Evolutionary conservation across 2,113 vertebrate species (phyloP).

Genomic region (Plecturocebus donacophilus): DNA sequence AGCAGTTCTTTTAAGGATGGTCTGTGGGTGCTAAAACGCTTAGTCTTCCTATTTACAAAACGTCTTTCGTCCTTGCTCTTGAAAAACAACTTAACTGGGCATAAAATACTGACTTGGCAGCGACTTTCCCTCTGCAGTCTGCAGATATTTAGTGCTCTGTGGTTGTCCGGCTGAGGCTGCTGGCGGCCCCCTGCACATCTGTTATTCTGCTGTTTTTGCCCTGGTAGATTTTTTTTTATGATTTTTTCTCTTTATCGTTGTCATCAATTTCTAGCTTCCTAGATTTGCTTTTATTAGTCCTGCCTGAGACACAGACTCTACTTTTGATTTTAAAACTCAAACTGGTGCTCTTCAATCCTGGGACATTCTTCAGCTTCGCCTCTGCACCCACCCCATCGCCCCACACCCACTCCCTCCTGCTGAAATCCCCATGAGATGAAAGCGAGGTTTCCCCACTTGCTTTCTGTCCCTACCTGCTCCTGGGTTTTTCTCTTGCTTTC

Average conservation of each 20-base stretch:
- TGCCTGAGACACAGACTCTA: neutral
- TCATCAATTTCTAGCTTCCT: neutral
- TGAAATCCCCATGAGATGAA: rapidly evolving
- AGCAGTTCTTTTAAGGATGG: neutral
- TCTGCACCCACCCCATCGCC: neutral
- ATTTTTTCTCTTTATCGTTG: neutral
- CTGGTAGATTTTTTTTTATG: neutral
- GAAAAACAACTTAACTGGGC: neutral
- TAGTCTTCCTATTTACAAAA: neutral
- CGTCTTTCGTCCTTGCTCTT: neutral
- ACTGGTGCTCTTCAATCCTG: neutral
- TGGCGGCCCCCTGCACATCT: rapidly evolving
- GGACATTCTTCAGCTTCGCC: rapidly evolving
- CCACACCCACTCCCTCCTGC: neutral
- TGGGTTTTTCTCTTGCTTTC: neutral
- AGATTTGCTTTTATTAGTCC: neutral
- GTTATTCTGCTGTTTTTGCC: neutral
- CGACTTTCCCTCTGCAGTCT: rapidly evolving
- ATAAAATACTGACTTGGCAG: neutral
- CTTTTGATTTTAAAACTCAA: too few species aligned
- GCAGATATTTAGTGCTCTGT: rapidly evolving
- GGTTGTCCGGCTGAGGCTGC: neutral
- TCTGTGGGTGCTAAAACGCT: neutral
- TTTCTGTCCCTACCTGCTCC: neutral
- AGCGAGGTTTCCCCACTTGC: neutral